Base-by-base conservation (phyloP, 2,888 invertebrate species). In the Trissonchulus latispiculum region DNA sequence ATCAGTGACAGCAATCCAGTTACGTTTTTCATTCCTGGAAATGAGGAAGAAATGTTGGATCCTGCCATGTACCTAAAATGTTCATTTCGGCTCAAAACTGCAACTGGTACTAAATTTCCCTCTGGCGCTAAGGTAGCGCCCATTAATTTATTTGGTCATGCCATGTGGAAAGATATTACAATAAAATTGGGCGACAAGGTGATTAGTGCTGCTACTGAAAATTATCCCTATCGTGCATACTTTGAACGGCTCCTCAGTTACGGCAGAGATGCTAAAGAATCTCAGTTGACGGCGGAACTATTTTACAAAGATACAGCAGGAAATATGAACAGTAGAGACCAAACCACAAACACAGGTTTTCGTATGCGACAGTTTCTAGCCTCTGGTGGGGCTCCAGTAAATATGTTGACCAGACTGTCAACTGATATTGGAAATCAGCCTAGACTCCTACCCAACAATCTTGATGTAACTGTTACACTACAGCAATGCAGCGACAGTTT, bases 111-210 rank as follows among this genome's bases (percentile, higher is more conserved):
- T 23, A 59, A 59, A 18, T 23, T 59, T 59, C 18, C n/a, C 18
- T 31, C 33, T 32, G 8, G 33, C 33, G 29, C 18, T 32, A n/a
- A 64, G 8, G n/a, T 64, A 32, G 66, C 66, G 33, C 29, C 15
- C 18, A 29, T 64, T 64, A 64, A 64, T 64, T n/a, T 64, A 15
- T 64, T 64, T n/a, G 66, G 66, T 18, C 66, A 64, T 64, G 66
- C 66, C 8, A 64, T 29, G 66, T 64, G 29, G 18, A 64, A 64
- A 64, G 32, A 35, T 32, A 64, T 64, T n/a, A 35, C 15, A 32
- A 29, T 64, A 32, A 64, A 64, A n/a, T n/a, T n/a, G n/a, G 32
- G 33, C 29, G 66, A 64, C n/a, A 64, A 8, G n/a, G 18, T 59
- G 18, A n/a, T 59, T n/a, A 59, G 18, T 23, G n/a, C 59, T 23